Evolutionary conservation across 2,113 vertebrate genomes (phyloP).

Genomic region (Macquaria australasica): DNA sequence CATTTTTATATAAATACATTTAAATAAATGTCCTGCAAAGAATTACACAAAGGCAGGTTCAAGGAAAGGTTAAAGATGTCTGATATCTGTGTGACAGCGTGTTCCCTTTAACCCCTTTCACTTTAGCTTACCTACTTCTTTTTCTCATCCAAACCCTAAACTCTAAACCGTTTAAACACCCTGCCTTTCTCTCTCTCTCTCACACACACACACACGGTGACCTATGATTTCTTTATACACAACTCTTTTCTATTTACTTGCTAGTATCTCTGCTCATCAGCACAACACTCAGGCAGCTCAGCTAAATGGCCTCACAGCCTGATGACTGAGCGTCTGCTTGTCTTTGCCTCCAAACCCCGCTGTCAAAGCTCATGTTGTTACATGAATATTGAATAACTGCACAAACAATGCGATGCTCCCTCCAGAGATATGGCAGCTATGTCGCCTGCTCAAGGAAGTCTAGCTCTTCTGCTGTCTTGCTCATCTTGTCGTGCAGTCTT

Average conservation of each 20-base stretch:
- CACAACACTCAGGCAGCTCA: slow-evolving; percentile 9
- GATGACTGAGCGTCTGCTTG: slow-evolving; percentile 5
- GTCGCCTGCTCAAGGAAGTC: neutral
- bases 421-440: neutral
- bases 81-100: no score
- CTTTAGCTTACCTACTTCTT: neutral
- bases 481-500: neutral
- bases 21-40: no score
- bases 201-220: no score
- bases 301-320: neutral
- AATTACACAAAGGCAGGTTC: no score
- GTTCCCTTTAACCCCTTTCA: neutral
- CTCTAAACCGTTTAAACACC: neutral
- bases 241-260: slow-evolving; percentile 1
- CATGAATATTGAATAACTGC: slow-evolving; percentile 4
- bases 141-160: neutral
- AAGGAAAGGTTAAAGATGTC: no score
- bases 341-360: neutral
- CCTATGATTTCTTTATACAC: no score
- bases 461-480: neutral
- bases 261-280: slow-evolving; percentile 3
- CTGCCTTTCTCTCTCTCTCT: no score
- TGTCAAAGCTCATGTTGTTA: slow-evolving; percentile 15
- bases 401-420: neutral
- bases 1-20: no score